Percentiles rank a stretch among this genome's conserved stretches.
These are phyloP conservation scores for Passer domesticus DNA, from an alignment of 2,113 vertebrate genomes.

Conservation along the genomic window DNA sequence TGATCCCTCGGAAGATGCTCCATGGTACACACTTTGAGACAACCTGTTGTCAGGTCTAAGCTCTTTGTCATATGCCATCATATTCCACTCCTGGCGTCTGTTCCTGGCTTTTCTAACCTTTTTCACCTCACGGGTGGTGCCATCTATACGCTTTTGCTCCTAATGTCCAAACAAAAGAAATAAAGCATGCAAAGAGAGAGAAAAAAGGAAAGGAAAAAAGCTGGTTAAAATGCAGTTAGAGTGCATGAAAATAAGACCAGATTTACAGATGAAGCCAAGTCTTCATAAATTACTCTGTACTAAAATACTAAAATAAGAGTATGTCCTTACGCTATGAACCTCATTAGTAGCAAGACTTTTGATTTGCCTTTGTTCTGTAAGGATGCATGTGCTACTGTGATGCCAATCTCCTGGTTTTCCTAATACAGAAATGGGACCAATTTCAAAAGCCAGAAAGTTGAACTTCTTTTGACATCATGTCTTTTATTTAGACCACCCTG, in stretches of 20 bases:
- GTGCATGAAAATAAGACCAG: constrained; percentile 50
- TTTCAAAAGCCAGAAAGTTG: background rate
- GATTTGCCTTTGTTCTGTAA: background rate
- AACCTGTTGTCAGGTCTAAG: constrained; percentile 95
- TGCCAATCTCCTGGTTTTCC: background rate
- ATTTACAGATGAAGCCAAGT: constrained; percentile 21
- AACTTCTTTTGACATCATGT: background rate
- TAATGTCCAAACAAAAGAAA: constrained; percentile 75
- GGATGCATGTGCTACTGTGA: background rate
- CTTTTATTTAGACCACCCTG: background rate
- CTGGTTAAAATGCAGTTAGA: constrained; percentile 73
- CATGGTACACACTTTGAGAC: constrained; percentile 90
- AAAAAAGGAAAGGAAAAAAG: constrained; percentile 71
- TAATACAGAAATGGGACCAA: background rate
- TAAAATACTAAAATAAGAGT: background rate
- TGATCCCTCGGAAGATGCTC: constrained; percentile 92
- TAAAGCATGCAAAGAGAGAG: constrained; percentile 74
- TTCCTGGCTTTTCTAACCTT: constrained; percentile 98
- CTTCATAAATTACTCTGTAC: background rate
- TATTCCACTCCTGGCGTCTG: constrained; percentile 98
- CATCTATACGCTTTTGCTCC: constrained; percentile 96
- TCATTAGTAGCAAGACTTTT: background rate
- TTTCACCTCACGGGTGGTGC: constrained; percentile 97
- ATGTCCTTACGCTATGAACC: background rate
- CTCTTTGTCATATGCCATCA: constrained; percentile 99